Evolutionary conservation across 37 sponge, comb jelly and placozoan genomes (phyloP), one percentile per base, ranked within the genome.

Genomic region (Cliona cf. orientalis): DNA sequence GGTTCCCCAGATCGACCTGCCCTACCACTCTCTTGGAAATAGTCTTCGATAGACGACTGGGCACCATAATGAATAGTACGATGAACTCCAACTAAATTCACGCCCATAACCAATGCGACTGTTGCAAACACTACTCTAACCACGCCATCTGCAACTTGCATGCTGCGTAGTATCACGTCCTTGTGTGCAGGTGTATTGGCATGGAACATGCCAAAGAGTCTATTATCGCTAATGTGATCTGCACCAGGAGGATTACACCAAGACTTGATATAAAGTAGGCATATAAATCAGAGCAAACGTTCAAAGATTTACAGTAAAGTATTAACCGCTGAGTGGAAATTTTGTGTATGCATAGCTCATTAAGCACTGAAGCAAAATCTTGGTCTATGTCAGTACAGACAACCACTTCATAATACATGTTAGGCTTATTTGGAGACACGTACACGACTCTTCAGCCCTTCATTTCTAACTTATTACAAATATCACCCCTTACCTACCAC

Each of bases 121-220:
- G 84, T 82, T 62, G 75, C 84, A 79, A 82, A 82, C 6, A 82
- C 75, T 2, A 82, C 75, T 35, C 76, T 41, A 26, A 82, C 61
- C 21, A 75, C 65, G 9, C 84, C 75, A 82, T 82, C 76, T 42
- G 63, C 29, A 2, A 43, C 34, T 21, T 33, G 43, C 41, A 82
- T 28, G 46, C 84, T 82, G 2, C 26, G 14, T 25, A 79, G 37
- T 3, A 82, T 40, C n/a, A 73, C 75, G 32, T 79, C 26, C 78
- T 71, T 81, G 25, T 81, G 71, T 3, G 23, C 42, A 5, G 75
- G 62, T 22, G 84, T 82, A 58, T 55, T 49, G 74, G 73, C 32
- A 53, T 82, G 83, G 31, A 39, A 74, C 84, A 82, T 82, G 38
- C 53, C 84, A 82, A 82, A 82, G 5, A 82, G 62, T 1, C 84